Conservation (phyloP, 2,113 vertebrate genomes). For the Eulacestoma nigropectus region DNA sequence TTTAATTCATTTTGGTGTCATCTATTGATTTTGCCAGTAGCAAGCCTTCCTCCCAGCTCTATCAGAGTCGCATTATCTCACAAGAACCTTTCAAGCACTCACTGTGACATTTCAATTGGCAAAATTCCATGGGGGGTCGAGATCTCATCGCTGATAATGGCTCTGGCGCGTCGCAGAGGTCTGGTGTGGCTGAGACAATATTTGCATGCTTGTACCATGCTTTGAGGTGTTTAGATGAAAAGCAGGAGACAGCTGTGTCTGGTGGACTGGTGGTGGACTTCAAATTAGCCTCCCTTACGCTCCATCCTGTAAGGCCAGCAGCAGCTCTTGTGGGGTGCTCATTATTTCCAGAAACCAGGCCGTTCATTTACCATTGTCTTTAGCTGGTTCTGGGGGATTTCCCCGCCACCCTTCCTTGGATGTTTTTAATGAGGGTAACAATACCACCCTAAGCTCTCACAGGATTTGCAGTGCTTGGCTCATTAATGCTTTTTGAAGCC, state of each 20-base stretch:
- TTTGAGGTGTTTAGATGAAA: neutral
- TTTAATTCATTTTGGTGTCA: conserved; percentile 24
- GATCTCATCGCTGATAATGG: neutral
- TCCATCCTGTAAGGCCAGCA: neutral
- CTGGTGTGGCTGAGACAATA: neutral
- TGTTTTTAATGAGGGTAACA: neutral
- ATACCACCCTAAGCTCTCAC: neutral
- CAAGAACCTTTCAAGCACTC: neutral
- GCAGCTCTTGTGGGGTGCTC: neutral
- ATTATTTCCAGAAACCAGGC: neutral
- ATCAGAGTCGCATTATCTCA: neutral
- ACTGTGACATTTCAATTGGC: neutral
- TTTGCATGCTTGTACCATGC: neutral
- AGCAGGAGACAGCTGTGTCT: neutral
- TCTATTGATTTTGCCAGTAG: neutral
- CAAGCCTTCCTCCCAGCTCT: neutral
- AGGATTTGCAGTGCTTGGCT: neutral
- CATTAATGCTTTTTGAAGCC: conserved; percentile 5
- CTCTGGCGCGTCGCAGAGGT: neutral
- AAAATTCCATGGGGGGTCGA: neutral
- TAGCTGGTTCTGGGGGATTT: neutral
- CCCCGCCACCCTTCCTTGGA: accelerated
- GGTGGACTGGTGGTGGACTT: neutral
- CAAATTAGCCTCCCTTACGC: neutral
- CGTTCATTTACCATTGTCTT: neutral